A percentile compares a stretch with the other conserved stretches of the same genome.
phyloP scores from a whole-genome alignment of 2,113 vertebrate genomes.

The Poecile atricapillus region DNA sequence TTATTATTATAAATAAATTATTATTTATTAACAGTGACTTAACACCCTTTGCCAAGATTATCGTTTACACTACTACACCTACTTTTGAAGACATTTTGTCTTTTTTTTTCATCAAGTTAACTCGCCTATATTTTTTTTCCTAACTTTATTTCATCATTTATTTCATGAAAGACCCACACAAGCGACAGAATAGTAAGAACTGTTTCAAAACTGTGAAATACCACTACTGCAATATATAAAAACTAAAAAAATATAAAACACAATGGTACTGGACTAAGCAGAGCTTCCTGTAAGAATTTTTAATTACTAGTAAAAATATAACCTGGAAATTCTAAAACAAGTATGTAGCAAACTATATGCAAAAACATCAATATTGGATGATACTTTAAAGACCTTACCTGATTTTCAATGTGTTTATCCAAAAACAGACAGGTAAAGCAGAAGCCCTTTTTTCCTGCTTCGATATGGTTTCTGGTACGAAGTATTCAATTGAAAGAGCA shows the following conservation, averaged over 20 bases:
- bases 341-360: background rate
- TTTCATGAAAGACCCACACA: background rate
- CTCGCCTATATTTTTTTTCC: background rate
- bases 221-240: background rate
- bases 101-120: background rate
- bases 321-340: background rate
- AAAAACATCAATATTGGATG: background rate
- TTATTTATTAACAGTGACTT: background rate
- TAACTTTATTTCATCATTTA: background rate
- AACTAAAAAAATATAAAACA: background rate
- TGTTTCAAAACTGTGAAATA: background rate
- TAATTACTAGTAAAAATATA: background rate
- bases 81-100: background rate
- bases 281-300: background rate
- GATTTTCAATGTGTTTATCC: constrained; percentile 85
- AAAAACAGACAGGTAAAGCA: constrained; percentile 80
- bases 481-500: constrained; percentile 78
- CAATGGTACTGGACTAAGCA: background rate
- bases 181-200: background rate
- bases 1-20: background rate
- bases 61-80: background rate
- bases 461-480: constrained; percentile 80
- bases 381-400: constrained; percentile 71
- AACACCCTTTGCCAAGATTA: background rate
- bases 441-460: constrained; percentile 78